Evolutionary conservation across 2,888 invertebrate species (phyloP).

Genomic region (Pheosia tremula): DNA sequence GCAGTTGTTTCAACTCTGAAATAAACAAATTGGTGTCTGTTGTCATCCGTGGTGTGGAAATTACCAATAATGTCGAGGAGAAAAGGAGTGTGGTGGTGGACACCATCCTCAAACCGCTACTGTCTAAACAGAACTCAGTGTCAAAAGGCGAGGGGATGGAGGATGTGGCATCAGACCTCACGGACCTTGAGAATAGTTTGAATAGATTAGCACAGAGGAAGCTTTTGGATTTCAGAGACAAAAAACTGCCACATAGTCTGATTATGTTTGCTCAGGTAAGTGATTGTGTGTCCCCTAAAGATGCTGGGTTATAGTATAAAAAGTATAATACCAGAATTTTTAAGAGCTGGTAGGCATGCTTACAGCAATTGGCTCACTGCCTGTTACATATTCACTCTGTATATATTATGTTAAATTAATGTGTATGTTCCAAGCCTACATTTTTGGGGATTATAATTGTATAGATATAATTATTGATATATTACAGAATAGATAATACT

Average conservation of each 20-base stretch:
- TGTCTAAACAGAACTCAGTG: slow-evolving; percentile 75
- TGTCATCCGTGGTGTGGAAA: slow-evolving; percentile 91
- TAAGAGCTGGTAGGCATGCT: too few relatives aligned
- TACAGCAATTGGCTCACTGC: too few relatives aligned
- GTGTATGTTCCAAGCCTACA: too few relatives aligned
- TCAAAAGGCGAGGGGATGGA: slow-evolving; percentile 44
- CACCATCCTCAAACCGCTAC: slow-evolving; percentile 76
- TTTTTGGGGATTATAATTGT: too few relatives aligned
- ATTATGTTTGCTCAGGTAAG: slow-evolving; percentile 92
- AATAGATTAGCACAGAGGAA: slow-evolving; percentile 50
- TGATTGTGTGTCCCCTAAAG: not conserved
- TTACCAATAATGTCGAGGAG: slow-evolving; percentile 90
- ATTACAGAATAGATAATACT: too few relatives aligned
- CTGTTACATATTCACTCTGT: too few relatives aligned
- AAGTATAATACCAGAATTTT: too few relatives aligned
- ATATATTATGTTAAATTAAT: too few relatives aligned
- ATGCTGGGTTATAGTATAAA: too few relatives aligned
- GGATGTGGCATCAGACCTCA: slow-evolving; percentile 36
- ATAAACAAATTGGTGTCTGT: slow-evolving; percentile 93
- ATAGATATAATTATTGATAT: too few relatives aligned
- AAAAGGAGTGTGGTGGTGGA: slow-evolving; percentile 72
- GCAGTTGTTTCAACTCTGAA: slow-evolving; percentile 95
- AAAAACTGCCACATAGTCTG: slow-evolving; percentile 91
- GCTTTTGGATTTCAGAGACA: slow-evolving; percentile 88
- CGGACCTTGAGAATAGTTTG: slow-evolving; percentile 46